phyloP scores from a whole-genome alignment of 2,888 invertebrate species.

The Agriopis aurantiaria region DNA sequence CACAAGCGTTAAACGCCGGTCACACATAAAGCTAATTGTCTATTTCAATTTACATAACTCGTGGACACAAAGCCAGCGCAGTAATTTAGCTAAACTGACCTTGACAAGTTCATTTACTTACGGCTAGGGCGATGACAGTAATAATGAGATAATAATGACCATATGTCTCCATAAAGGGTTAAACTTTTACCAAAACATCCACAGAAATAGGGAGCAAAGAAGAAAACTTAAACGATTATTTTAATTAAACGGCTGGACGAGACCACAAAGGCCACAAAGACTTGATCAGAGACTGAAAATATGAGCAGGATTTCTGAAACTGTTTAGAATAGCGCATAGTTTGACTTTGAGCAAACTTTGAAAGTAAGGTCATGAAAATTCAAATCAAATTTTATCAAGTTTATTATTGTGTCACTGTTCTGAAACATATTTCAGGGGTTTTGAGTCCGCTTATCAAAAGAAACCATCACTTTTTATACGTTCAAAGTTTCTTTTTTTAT shows the following conservation, averaged over 20 bases:
- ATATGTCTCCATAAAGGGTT: slow-evolving; percentile 48
- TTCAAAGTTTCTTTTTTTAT: not conserved
- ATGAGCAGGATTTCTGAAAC: slow-evolving; percentile 18
- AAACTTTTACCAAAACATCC: slow-evolving; percentile 46
- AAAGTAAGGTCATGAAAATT: not conserved
- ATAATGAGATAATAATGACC: slow-evolving; percentile 52
- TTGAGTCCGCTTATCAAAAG: not conserved
- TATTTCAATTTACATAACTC: slow-evolving; percentile 65
- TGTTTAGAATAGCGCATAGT: slow-evolving; percentile 3
- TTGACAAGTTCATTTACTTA: slow-evolving; percentile 70
- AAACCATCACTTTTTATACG: not conserved
- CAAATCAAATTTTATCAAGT: no score
- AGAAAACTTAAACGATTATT: slow-evolving; percentile 47
- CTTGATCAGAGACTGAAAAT: slow-evolving; percentile 12
- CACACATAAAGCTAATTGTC: slow-evolving; percentile 62
- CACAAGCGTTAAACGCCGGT: slow-evolving; percentile 45
- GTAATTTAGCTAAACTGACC: slow-evolving; percentile 62
- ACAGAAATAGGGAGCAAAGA: slow-evolving; percentile 33
- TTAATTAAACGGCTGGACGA: slow-evolving; percentile 34
- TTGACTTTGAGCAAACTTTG: slow-evolving; percentile 6
- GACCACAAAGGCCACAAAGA: slow-evolving; percentile 4
- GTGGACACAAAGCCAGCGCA: slow-evolving; percentile 53
- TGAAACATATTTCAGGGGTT: not conserved
- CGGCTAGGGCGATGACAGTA: slow-evolving; percentile 43
- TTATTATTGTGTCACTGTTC: no score